phyloP scores from a whole-genome alignment of 2,797 vertebrate species.

The Rhabdophis nuchalis region DNA sequence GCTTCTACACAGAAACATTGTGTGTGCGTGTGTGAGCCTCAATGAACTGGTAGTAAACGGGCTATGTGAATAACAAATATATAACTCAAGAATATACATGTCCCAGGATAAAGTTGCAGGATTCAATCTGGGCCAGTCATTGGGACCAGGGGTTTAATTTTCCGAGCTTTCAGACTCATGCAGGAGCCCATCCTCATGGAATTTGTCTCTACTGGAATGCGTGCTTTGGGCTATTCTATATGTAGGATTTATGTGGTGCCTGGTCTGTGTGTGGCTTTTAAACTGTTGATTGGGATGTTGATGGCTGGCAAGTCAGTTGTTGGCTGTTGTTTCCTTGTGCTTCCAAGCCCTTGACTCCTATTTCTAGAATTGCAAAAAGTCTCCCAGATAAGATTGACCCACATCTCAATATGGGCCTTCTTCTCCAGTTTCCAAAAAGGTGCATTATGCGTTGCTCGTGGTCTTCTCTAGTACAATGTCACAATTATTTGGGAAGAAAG shows the following conservation, averaged over 20 bases:
- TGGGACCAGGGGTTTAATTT: background rate
- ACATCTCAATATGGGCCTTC: background rate
- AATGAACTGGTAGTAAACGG: no score
- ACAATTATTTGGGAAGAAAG: background rate
- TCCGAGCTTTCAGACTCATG: background rate
- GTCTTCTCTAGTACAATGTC: background rate
- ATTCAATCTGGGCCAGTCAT: background rate
- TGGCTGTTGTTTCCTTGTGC: background rate
- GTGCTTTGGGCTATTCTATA: background rate
- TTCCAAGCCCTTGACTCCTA: background rate
- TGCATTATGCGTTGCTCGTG: no score
- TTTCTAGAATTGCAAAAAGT: background rate
- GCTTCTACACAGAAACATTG: no score
- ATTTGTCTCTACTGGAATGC: background rate
- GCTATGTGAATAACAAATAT: background rate
- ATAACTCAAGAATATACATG: background rate
- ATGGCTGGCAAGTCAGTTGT: background rate
- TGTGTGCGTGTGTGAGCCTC: no score
- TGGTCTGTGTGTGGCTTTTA: background rate
- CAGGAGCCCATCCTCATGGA: background rate
- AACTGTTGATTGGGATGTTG: background rate
- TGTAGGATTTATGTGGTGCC: background rate
- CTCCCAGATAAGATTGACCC: background rate
- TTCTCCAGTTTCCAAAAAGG: background rate
- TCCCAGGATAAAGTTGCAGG: background rate